Conservation (phyloP, 2,888 invertebrate species). For the Philereme vetulata region DNA sequence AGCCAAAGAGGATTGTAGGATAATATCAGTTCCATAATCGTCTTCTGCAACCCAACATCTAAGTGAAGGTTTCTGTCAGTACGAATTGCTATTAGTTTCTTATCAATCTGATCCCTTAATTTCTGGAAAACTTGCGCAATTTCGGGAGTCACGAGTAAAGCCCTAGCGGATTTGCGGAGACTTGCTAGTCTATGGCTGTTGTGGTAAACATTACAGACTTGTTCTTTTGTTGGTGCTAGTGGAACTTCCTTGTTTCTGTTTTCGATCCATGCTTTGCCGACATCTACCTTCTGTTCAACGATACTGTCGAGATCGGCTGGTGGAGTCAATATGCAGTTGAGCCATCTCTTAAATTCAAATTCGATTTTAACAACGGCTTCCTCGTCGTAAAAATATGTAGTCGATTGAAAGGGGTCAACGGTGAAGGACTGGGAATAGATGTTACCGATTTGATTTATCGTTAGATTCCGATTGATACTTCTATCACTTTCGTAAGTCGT, state of each 20-base stretch:
- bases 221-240: conserved; percentile 88
- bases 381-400: conserved; percentile 87
- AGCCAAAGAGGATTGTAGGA: conserved; percentile 96
- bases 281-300: conserved; percentile 86
- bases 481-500: conserved; percentile 65
- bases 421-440: conserved; percentile 80
- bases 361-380: conserved; percentile 88
- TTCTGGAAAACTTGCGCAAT: conserved; percentile 87
- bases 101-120: conserved; percentile 88
- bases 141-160: conserved; percentile 85
- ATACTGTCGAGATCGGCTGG: conserved; percentile 88
- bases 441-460: conserved; percentile 67
- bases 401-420: conserved; percentile 86
- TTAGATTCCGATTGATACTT: conserved; percentile 69
- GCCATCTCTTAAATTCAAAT: conserved; percentile 89
- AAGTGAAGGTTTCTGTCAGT: conserved; percentile 91
- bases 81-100: conserved; percentile 88
- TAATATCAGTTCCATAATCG: conserved; percentile 89
- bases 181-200: conserved; percentile 86
- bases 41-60: conserved; percentile 91
- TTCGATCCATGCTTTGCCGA: conserved; percentile 90
- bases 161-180: conserved; percentile 86
- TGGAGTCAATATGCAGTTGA: conserved; percentile 90
- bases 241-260: conserved; percentile 87
- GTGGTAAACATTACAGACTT: conserved; percentile 87